Evolutionary conservation across 2,797 vertebrate species (phyloP), one percentile per base, ranked within the genome.

Genomic region (Kryptolebias ocellatus): DNA sequence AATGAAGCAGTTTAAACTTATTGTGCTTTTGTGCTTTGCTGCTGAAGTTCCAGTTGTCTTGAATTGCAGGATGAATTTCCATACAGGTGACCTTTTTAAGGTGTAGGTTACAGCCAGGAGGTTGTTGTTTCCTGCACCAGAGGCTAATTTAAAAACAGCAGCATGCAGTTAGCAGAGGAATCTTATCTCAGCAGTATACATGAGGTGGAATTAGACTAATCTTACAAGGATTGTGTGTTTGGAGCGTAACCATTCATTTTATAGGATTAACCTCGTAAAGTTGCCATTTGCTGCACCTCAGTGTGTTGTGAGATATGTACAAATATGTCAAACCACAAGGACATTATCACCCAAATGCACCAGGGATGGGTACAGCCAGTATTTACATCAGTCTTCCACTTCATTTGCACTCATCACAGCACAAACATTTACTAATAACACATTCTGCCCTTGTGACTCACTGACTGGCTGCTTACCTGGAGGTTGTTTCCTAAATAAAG

Each of bases 361-460:
- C 37, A 50, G 53, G 12, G 60, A 56, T 34, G 62, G 67, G 53
- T 77, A 73, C 74, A 72, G 55, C 29, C 54, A 53, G 66, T 70
- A 58, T 71, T 66, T 63, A 50, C 46, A 4, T 59, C 62, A 54
- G 62, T 61, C 50, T 81, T 83, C 59, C 50, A 4, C 18, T 62
- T 76, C 18, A 42, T 69, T 77, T 60, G 24, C 45, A 28, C 46
- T 66, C 51, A 58, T 58, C 49, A 39, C 60, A 64, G 47, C 37
- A 49, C 11, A 39, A n/a, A 59, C 55, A 50, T 28, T 29, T 51
- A 51, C 49, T 47, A 31, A 54, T 61, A 18, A 39, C 7, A 29
- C 27, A 18, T 24, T 31, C 5, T 72, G 68, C 77, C 78, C 64
- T 34, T 42, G 27, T 81, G 72, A 74, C 60, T 74, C 17, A 72